phyloP scores from a whole-genome alignment of 2,113 vertebrate species.

The Apeltes quadracus region DNA sequence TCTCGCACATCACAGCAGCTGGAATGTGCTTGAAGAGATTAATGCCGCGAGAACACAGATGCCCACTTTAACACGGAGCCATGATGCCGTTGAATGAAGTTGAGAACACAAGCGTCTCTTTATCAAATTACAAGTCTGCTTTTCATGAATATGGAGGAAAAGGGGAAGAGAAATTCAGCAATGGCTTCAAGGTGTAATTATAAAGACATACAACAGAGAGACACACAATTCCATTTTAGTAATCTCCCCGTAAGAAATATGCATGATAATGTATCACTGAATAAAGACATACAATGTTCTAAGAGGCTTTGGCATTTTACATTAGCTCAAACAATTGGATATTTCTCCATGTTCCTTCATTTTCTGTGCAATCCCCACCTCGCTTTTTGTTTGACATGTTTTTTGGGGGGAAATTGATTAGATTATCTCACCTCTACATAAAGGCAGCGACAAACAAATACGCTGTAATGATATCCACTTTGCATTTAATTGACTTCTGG shows the following conservation, averaged over 20 bases:
- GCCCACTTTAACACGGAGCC: constrained; percentile 98
- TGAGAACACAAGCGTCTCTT: constrained; percentile 98
- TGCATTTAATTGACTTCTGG: constrained; percentile 51
- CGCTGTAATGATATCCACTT: constrained; percentile 55
- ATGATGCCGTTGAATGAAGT: constrained; percentile 96
- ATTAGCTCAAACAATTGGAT: constrained; percentile 91
- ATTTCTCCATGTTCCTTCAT: constrained; percentile 89
- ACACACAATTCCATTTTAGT: constrained; percentile 94
- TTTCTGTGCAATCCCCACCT: constrained; percentile 85
- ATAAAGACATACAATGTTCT: constrained; percentile 95
- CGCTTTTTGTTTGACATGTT: constrained; percentile 87
- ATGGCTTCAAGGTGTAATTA: constrained; percentile 99
- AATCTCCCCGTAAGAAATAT: constrained; percentile 97
- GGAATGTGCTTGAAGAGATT: constrained; percentile 99
- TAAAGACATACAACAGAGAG: constrained; percentile 99
- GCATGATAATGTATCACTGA: constrained; percentile 97
- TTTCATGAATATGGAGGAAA: constrained; percentile 99
- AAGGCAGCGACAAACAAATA: constrained; percentile 48
- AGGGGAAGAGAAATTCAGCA: constrained; percentile 80
- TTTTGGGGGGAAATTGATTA: constrained; percentile 75
- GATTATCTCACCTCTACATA: constrained; percentile 75
- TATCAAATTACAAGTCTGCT: constrained; percentile 99
- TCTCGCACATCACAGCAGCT: constrained; percentile 99
- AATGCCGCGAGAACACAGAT: constrained; percentile 98
- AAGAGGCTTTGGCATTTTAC: constrained; percentile 95